Conservation (phyloP, 2,797 vertebrate genomes). For the Peromyscus nudipes region DNA sequence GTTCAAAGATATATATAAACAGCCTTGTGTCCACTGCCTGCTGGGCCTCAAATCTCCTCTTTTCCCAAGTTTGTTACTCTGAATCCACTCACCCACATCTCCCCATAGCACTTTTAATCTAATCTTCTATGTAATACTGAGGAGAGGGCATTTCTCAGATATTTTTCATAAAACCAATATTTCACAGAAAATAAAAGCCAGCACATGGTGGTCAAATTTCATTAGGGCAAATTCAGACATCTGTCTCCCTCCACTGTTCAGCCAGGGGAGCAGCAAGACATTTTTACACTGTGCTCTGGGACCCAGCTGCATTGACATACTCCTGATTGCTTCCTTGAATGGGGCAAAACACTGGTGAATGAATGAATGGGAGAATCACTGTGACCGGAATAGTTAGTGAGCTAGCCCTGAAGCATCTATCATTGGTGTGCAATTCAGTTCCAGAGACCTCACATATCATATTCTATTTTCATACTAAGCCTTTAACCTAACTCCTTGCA, state of each 20-base stretch:
- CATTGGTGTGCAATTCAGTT: slow-evolving; percentile 9
- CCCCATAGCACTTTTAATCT: slow-evolving; percentile 84
- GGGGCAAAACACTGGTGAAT: background rate
- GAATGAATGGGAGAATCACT: background rate
- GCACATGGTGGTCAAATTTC: slow-evolving; percentile 65
- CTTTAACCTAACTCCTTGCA: background rate
- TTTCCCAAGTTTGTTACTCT: slow-evolving; percentile 47
- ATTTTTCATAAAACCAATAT: slow-evolving; percentile 81
- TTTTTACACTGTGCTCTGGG: background rate
- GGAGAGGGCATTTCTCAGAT: slow-evolving; percentile 80
- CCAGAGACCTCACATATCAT: background rate
- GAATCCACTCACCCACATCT: slow-evolving; percentile 71
- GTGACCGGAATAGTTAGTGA: background rate
- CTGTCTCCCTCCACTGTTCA: slow-evolving; percentile 89
- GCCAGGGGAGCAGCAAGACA: slow-evolving; percentile 35
- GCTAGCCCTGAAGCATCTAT: background rate
- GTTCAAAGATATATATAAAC: fast-evolving
- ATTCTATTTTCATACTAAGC: slow-evolving; percentile 47
- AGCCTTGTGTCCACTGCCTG: background rate
- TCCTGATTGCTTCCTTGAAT: background rate
- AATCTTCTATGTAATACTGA: slow-evolving; percentile 78
- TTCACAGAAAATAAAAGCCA: slow-evolving; percentile 73
- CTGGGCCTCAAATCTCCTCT: background rate
- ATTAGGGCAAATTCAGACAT: slow-evolving; percentile 78
- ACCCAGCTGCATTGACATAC: fast-evolving